These are phyloP conservation scores for Rhincodon typus DNA, from an alignment of 2,797 vertebrate species.

Conservation along the genomic window DNA sequence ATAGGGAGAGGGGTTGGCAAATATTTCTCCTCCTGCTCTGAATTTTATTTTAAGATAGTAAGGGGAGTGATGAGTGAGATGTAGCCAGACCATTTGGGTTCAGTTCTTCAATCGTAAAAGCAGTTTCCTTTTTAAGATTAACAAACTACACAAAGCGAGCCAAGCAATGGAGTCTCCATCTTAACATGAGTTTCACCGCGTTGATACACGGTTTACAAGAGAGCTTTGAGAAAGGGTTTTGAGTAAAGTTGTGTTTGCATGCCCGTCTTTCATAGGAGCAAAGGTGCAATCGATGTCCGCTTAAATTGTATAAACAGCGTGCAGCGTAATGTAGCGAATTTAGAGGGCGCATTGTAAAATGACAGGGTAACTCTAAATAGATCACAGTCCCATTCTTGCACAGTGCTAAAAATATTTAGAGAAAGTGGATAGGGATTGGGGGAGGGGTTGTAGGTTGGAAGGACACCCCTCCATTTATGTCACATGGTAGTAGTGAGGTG, in stretches of 20 bases:
- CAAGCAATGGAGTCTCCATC: background rate
- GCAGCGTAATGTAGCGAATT: background rate
- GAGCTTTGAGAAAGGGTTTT: background rate
- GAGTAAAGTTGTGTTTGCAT: constrained; percentile 28
- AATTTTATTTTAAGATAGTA: background rate
- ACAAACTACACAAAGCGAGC: background rate
- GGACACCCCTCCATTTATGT: background rate
- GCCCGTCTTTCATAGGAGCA: constrained; percentile 4
- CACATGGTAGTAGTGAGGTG: background rate
- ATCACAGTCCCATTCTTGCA: constrained; percentile 3
- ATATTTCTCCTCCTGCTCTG: background rate
- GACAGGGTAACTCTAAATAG: background rate
- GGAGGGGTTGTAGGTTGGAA: background rate
- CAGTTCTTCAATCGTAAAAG: background rate
- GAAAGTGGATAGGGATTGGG: background rate
- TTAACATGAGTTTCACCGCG: background rate
- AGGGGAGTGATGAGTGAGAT: background rate
- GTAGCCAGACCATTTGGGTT: background rate
- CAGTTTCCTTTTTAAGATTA: background rate
- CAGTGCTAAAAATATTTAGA: background rate
- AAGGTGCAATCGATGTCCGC: constrained; percentile 26
- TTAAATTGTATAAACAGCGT: background rate
- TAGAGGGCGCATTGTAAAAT: background rate
- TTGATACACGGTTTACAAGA: background rate
- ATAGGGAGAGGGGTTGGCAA: background rate